These are phyloP conservation scores for Anguilla pacifica DNA, from an alignment of 2,797 vertebrate species.

Conservation along the genomic window DNA sequence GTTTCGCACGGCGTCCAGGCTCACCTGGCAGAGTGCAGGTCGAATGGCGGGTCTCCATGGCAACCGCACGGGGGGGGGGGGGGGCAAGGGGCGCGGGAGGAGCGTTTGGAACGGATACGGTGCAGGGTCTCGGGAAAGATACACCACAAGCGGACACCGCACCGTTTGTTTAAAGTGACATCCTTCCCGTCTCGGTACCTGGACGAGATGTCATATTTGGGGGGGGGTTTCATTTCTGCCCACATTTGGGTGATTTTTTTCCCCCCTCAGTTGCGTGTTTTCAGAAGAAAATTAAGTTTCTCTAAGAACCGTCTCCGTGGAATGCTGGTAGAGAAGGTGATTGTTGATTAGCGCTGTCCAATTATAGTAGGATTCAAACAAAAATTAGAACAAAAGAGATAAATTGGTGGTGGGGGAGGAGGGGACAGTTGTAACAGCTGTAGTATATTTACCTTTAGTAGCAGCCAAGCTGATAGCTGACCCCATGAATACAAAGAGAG, in stretches of 20 bases:
- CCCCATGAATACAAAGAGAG: slow-evolving; percentile 30
- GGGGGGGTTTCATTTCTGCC: slow-evolving; percentile 62
- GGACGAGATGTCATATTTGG: slow-evolving; percentile 70
- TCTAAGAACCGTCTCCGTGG: slow-evolving; percentile 73
- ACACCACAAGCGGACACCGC: slow-evolving; percentile 41
- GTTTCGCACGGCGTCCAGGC: background rate
- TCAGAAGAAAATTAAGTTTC: slow-evolving; percentile 59
- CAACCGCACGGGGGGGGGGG: slow-evolving; percentile 44
- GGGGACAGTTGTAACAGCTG: slow-evolving; percentile 10
- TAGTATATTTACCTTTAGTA: slow-evolving; percentile 23
- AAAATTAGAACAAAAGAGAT: slow-evolving; percentile 46
- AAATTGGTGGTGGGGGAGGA: slow-evolving; percentile 37
- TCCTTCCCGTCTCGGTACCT: slow-evolving; percentile 62
- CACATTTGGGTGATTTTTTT: slow-evolving; percentile 54
- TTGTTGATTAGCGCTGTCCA: slow-evolving; percentile 64
- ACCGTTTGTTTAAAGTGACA: slow-evolving; percentile 67
- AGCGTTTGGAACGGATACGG: slow-evolving; percentile 66
- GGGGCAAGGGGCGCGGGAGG: slow-evolving; percentile 61
- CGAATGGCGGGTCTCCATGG: background rate
- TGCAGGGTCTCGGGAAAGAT: slow-evolving; percentile 58
- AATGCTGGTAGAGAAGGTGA: slow-evolving; percentile 64
- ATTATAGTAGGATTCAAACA: slow-evolving; percentile 63
- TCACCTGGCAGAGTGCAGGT: background rate
- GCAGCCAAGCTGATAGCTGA: slow-evolving; percentile 25
- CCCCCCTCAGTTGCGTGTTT: slow-evolving; percentile 19